Conservation (phyloP, 2,888 invertebrate species). For the Lepidochrysops patricia region DNA sequence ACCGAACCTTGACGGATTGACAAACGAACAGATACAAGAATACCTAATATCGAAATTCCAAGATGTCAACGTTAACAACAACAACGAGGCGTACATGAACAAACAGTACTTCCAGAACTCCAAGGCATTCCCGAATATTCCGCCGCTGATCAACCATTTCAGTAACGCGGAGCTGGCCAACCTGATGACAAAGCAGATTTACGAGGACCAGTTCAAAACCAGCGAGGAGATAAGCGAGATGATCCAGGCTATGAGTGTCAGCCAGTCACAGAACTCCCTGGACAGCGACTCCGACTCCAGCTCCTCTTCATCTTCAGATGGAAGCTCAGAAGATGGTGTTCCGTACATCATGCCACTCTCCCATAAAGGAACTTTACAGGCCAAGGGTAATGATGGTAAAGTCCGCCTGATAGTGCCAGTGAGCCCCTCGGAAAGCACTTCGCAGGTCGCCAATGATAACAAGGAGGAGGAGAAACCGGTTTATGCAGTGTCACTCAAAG, state of each 20-base stretch:
- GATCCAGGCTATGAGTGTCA: slow-evolving; percentile 54
- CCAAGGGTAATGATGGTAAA: slow-evolving; percentile 76
- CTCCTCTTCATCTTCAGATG: slow-evolving; percentile 58
- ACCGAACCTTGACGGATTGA: slow-evolving; percentile 47
- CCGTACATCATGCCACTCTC: slow-evolving; percentile 81
- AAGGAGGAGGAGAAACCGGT: slow-evolving; percentile 30
- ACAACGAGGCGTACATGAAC: slow-evolving; percentile 36
- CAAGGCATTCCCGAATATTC: slow-evolving; percentile 60
- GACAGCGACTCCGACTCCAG: slow-evolving; percentile 56
- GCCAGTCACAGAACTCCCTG: slow-evolving; percentile 49
- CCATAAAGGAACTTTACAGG: slow-evolving; percentile 76
- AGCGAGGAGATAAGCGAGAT: slow-evolving; percentile 36
- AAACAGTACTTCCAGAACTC: slow-evolving; percentile 58
- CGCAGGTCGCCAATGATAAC: slow-evolving; percentile 43
- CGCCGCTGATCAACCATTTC: slow-evolving; percentile 49
- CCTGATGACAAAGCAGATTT: slow-evolving; percentile 39
- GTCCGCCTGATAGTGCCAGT: slow-evolving; percentile 78
- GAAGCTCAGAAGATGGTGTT: slow-evolving; percentile 55
- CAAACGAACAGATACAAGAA: slow-evolving; percentile 57
- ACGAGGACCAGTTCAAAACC: slow-evolving; percentile 37
- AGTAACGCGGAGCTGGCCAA: slow-evolving; percentile 49
- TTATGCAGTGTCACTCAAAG: slow-evolving; percentile 70
- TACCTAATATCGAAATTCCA: slow-evolving; percentile 57
- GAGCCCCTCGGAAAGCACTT: slow-evolving; percentile 58
- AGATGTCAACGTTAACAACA: slow-evolving; percentile 45